Evolutionary conservation across 2,113 vertebrate species (phyloP).

Genomic region (Cheilinus undulatus): DNA sequence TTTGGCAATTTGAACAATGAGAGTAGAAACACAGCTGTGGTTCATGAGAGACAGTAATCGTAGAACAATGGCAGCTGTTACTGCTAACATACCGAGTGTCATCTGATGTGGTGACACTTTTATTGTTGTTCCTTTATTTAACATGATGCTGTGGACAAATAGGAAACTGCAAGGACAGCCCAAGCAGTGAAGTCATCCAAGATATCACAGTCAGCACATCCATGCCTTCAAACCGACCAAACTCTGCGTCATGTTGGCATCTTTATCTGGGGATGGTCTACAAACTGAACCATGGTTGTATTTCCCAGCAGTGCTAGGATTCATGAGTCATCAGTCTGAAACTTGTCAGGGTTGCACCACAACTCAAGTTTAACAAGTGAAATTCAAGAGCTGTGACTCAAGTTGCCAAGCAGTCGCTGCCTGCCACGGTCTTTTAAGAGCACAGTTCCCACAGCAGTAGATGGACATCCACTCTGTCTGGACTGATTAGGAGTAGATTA

Average conservation of each 20-base stretch:
- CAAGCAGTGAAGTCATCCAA: constrained; percentile 19
- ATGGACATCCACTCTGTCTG: constrained; percentile 4
- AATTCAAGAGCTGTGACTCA: constrained; percentile 24
- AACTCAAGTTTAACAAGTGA: constrained; percentile 50
- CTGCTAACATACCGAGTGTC: constrained; percentile 43
- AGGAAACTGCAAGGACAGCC: constrained; percentile 21
- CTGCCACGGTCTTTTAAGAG: constrained; percentile 6
- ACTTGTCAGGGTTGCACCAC: not conserved
- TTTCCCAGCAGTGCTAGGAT: not conserved
- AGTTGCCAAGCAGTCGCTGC: constrained; percentile 7
- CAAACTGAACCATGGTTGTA: not conserved
- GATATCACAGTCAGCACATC: not conserved
- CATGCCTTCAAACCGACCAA: not conserved
- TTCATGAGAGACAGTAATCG: constrained; percentile 24
- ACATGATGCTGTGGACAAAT: constrained; percentile 3
- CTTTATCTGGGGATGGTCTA: not conserved
- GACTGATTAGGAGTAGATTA: constrained; percentile 19
- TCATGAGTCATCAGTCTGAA: constrained; percentile 11
- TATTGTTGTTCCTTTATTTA: constrained; percentile 27
- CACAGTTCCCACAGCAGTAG: not conserved
- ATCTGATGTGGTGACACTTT: constrained; percentile 54
- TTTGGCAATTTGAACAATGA: constrained; percentile 56
- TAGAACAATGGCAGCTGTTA: constrained; percentile 59
- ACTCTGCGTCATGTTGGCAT: not conserved
- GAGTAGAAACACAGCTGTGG: constrained; percentile 54